These are phyloP conservation scores for Phalacrocorax pelagicus DNA, from an alignment of 2,113 vertebrate genomes.

Conservation along the genomic window DNA sequence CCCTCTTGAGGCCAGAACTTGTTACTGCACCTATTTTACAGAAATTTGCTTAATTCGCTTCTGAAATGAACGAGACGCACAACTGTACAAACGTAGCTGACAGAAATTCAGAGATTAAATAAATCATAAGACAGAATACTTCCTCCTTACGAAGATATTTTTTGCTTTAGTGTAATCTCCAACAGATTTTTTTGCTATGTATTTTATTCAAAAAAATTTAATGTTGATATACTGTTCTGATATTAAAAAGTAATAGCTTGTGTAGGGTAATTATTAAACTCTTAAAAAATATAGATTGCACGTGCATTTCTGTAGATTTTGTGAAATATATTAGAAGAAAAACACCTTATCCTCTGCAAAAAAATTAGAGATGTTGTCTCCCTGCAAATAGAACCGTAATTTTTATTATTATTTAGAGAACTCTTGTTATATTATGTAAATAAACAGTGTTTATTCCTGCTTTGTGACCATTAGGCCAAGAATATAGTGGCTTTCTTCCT, in stretches of 20 bases:
- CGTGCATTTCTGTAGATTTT: not conserved
- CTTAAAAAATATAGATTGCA: not conserved
- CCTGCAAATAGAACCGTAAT: not conserved
- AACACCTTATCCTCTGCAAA: not conserved
- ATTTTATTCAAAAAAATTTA: not conserved
- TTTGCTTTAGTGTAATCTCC: not conserved
- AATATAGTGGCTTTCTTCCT: not conserved
- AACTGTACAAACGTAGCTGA: not conserved
- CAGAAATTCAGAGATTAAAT: not conserved
- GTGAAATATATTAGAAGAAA: not conserved
- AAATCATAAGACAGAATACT: not conserved
- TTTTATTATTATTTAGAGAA: not conserved
- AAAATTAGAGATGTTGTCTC: not conserved
- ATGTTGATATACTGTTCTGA: not conserved
- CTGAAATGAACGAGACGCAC: not conserved
- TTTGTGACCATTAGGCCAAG: not conserved
- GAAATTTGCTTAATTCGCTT: not conserved
- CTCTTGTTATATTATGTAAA: not conserved
- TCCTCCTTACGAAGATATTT: not conserved
- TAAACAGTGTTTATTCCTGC: not conserved
- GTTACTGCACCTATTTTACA: not conserved
- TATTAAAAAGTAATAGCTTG: not conserved
- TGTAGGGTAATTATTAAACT: not conserved
- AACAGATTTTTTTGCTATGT: not conserved
- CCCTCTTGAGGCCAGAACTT: constrained; percentile 62